These are phyloP conservation scores for Parus major DNA, from an alignment of 2,113 vertebrate species.

Conservation along the genomic window DNA sequence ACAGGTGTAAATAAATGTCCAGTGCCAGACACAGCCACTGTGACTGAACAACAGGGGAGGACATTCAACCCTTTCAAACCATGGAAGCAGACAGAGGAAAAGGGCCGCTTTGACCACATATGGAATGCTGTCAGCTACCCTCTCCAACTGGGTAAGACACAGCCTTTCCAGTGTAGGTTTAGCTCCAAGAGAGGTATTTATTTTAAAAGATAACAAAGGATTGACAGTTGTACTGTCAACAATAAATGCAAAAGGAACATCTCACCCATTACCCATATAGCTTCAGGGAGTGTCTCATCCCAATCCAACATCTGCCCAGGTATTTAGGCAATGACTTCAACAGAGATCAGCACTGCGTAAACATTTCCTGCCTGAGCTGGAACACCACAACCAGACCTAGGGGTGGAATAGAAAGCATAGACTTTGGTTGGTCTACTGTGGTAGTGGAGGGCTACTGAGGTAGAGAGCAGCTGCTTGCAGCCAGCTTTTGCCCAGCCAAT, in stretches of 20 bases:
- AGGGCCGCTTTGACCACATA: neutral
- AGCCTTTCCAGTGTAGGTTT: neutral
- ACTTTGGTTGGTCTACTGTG: neutral
- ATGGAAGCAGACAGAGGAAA: neutral
- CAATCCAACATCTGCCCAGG: neutral
- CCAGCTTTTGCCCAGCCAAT: neutral
- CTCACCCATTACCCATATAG: neutral
- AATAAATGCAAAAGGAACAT: neutral
- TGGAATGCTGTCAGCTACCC: neutral
- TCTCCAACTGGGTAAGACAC: neutral
- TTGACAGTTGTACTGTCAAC: neutral
- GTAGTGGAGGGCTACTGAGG: neutral
- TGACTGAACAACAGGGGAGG: neutral
- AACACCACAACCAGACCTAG: neutral
- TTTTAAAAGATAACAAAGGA: slow-evolving; percentile 27
- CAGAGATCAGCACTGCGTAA: neutral
- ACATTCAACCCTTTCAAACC: neutral
- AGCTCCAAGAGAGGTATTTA: slow-evolving; percentile 21
- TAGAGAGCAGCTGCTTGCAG: neutral
- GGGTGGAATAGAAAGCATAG: neutral
- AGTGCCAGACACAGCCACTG: neutral
- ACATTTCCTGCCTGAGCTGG: neutral
- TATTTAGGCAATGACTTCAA: neutral
- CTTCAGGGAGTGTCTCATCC: neutral
- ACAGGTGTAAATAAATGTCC: neutral